These are phyloP conservation scores for Drosophila borborema DNA, from an alignment of 2,888 invertebrate species.

Conservation along the genomic window DNA sequence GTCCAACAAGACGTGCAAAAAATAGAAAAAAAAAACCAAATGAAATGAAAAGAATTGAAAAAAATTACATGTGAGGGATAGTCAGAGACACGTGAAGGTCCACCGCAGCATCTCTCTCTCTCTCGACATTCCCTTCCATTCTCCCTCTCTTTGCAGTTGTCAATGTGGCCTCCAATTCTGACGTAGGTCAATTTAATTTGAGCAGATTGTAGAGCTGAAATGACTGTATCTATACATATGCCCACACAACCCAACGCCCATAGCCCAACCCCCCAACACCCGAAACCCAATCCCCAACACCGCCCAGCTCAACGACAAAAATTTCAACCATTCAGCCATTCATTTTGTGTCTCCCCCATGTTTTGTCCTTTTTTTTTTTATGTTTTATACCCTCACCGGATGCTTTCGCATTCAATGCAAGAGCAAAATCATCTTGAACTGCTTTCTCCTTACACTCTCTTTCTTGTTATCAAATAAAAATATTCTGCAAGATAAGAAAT, in stretches of 20 bases:
- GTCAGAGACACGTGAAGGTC: constrained; percentile 21
- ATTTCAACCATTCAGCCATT: constrained; percentile 6
- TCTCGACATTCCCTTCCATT: too few species aligned
- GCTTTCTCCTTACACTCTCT: neutral
- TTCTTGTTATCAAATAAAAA: neutral
- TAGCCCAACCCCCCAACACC: neutral
- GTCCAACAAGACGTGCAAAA: neutral
- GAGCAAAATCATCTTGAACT: constrained; percentile 19
- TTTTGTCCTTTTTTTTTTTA: neutral
- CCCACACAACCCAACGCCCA: constrained; percentile 6
- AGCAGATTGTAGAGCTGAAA: constrained; percentile 70
- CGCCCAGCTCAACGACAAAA: neutral
- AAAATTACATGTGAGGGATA: constrained; percentile 52
- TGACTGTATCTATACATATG: constrained; percentile 50
- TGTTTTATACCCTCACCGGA: neutral
- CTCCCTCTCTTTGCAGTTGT: constrained; percentile 16
- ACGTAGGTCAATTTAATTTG: constrained; percentile 77
- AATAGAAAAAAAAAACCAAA: constrained; percentile 5
- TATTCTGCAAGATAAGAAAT: neutral
- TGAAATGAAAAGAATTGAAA: constrained; percentile 6
- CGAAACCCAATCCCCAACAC: too few species aligned
- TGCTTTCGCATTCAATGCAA: constrained; percentile 11
- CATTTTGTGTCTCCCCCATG: constrained; percentile 15
- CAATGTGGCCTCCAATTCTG: constrained; percentile 50
- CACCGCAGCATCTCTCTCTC: neutral